Evolutionary conservation across 2,113 vertebrate species (phyloP).

Genomic region (Danionella cerebrum): DNA sequence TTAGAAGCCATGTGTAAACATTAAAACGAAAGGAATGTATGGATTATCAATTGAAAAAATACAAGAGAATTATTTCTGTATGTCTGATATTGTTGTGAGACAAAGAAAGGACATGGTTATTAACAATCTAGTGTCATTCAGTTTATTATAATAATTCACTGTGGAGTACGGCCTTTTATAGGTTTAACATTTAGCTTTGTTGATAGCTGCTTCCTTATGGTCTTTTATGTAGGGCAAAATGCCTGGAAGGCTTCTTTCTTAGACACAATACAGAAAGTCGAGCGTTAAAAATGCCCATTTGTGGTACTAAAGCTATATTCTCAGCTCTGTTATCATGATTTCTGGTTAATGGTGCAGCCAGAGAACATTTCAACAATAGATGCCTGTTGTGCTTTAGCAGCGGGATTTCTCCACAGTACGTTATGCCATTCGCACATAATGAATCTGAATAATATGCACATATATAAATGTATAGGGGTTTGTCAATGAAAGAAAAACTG

Average conservation of each 20-base stretch:
- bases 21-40: too few relatives aligned
- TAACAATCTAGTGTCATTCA: too few relatives aligned
- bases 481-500: too few relatives aligned
- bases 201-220: neutral
- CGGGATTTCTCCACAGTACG: neutral
- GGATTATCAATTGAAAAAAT: too few relatives aligned
- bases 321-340: neutral
- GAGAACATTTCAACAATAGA: neutral
- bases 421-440: neutral
- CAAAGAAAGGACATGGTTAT: too few relatives aligned
- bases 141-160: neutral
- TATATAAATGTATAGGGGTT: neutral
- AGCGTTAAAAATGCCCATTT: neutral
- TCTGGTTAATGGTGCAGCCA: neutral
- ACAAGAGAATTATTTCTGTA: too few relatives aligned
- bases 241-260: neutral
- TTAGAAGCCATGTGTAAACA: too few relatives aligned
- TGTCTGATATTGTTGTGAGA: too few relatives aligned
- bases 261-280: neutral
- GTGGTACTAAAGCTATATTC: neutral
- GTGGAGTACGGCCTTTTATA: neutral
- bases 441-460: neutral
- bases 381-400: neutral
- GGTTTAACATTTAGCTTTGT: neutral
- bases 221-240: neutral